Evolutionary conservation across 2,113 vertebrate species (phyloP).

Genomic region (Motacilla tschutschensis): DNA sequence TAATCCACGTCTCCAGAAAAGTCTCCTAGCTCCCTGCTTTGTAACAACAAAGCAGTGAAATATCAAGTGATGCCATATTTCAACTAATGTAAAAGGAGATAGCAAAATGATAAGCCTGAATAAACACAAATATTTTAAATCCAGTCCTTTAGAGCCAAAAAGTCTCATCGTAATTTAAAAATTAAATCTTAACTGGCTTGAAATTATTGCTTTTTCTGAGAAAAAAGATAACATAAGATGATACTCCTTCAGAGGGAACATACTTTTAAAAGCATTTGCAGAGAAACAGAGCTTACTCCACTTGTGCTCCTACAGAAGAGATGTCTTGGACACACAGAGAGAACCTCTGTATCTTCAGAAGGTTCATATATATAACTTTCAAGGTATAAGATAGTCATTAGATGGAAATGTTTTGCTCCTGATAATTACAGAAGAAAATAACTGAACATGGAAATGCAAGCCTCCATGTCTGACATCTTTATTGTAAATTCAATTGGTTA

Average conservation of each 20-base stretch:
- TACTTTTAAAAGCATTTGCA: neutral
- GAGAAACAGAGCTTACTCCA: neutral
- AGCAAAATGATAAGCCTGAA: neutral
- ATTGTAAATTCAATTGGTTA: neutral
- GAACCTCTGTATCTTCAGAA: neutral
- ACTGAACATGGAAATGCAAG: neutral
- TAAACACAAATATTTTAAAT: neutral
- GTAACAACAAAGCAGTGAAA: neutral
- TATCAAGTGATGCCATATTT: neutral
- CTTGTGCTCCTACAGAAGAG: neutral
- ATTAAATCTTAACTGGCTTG: neutral
- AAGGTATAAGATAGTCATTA: neutral
- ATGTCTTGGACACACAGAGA: neutral
- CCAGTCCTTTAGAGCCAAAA: neutral
- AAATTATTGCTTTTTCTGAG: neutral
- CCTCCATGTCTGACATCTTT: neutral
- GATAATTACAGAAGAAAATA: neutral
- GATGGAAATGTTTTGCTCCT: neutral
- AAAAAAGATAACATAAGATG: neutral
- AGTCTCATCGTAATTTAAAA: neutral
- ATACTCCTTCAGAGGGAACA: neutral
- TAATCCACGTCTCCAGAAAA: neutral
- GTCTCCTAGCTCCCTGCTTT: neutral
- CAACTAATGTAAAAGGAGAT: neutral
- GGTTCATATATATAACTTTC: neutral